These are phyloP conservation scores for Cliona cf. orientalis DNA, from an alignment of 37 sponge, comb jelly and placozoan species.

Conservation along the genomic window DNA sequence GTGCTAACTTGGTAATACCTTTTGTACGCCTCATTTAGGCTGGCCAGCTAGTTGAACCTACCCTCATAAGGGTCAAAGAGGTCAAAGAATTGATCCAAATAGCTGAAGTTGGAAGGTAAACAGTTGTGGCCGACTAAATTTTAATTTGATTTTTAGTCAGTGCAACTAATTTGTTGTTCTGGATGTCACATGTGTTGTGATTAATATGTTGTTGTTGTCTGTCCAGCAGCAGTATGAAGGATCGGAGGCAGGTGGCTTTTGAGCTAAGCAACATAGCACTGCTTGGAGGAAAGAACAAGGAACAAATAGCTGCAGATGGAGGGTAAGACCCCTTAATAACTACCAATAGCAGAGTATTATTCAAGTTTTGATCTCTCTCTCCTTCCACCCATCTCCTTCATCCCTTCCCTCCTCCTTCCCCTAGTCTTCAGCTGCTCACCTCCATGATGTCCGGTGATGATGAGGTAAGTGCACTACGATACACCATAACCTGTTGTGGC, in stretches of 20 bases:
- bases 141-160: too few species aligned
- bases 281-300: neutral
- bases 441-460: neutral
- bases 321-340: neutral
- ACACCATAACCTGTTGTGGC: too few species aligned
- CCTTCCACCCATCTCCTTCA: neutral
- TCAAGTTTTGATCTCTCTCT: neutral
- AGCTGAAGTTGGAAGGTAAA: neutral
- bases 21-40: neutral
- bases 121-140: too few species aligned
- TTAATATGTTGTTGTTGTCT: too few species aligned
- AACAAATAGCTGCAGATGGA: neutral
- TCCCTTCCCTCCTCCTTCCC: too few species aligned
- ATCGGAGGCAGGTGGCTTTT: neutral
- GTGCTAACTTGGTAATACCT: neutral
- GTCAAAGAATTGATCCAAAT: neutral
- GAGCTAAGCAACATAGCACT: slow-evolving; percentile 5
- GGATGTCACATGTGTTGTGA: too few species aligned
- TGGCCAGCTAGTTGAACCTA: neutral
- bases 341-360: neutral
- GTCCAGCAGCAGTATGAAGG: too few species aligned
- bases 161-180: too few species aligned
- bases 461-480: neutral
- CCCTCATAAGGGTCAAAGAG: neutral
- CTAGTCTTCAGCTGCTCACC: neutral